Base-by-base conservation (phyloP, 2,888 invertebrate species). In the Tenthredo distinguenda region DNA sequence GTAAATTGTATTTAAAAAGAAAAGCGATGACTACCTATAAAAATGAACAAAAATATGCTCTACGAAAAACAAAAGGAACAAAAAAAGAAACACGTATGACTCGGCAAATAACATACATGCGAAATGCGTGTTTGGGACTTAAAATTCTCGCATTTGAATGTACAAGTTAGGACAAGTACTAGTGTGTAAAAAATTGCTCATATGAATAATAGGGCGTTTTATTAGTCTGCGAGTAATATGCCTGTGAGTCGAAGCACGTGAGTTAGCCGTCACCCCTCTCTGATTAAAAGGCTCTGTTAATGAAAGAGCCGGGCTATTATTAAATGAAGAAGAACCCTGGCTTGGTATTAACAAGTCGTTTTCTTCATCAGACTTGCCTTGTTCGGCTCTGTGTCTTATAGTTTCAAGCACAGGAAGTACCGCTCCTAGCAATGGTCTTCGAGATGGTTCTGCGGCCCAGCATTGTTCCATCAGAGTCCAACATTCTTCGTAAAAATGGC, bases 391-490 rank as follows among this genome's bases (percentile, higher is more conserved):
- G 74, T 89, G 87, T 55, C 90, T 91, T 72, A 96, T 96, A 10
- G 93, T 93, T 90, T 96, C 95, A 1, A 98, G 94, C 40, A 95
- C 94, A 0, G 96, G 96, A 90, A 97, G 96, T 0, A 98, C 96
- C 88, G 97, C 96, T 2, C 98, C 98, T 0, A 97, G 94, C n/a
- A 97, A 94, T 0, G 98, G 97, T 18, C 98, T 94, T 87, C 95
- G 94, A 0, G 94, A 92, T 0, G 97, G 96, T 87, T 97, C 97
- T 0, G 96, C 96, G 47, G 96, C 95, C 98, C 98, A 98, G 91
- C 98, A 98, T 58, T 96, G 95, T 91, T 96, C 95, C 98, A 98
- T 98, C 58, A 98, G 94, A 76, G 95, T 94, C 98, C 98, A 98
- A 91, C 98, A 98, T 37, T 96, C 96, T 86, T 96, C 96, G 76